Conservation (phyloP, 2,888 invertebrate species). For the Tipula vernalis region DNA sequence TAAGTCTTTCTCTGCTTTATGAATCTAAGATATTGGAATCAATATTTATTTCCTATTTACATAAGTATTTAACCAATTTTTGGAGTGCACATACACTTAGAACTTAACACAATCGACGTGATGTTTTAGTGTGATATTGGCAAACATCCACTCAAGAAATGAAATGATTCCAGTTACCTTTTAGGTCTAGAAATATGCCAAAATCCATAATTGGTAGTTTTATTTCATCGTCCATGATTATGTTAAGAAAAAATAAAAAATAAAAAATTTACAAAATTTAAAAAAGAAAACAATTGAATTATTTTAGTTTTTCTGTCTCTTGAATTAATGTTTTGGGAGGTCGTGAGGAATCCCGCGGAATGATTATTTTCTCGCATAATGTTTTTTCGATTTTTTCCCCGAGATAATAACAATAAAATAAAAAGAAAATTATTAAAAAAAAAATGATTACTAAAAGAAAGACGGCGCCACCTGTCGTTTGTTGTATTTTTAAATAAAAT, state of each 20-base stretch:
- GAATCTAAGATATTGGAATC: neutral
- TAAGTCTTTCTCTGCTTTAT: neutral
- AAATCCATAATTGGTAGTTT: neutral
- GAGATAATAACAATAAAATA: neutral
- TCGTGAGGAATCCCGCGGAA: constrained; percentile 11
- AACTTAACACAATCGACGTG: neutral
- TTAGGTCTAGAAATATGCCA: neutral
- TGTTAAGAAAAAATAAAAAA: too few species aligned
- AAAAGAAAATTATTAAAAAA: neutral
- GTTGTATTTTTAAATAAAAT: neutral
- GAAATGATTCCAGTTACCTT: neutral
- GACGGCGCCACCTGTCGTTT: constrained; percentile 7
- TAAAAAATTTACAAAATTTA: neutral
- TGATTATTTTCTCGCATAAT: constrained; percentile 7
- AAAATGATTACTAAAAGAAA: neutral
- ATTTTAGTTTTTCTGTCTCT: neutral
- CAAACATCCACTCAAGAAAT: too few species aligned
- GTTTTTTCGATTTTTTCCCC: neutral
- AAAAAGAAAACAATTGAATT: constrained; percentile 4
- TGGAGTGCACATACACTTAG: neutral
- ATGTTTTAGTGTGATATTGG: neutral
- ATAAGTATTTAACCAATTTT: neutral
- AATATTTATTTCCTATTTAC: neutral
- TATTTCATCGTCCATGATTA: neutral
- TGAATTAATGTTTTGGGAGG: neutral